Percentiles rank a stretch among this genome's conserved stretches.
These are phyloP conservation scores for Bombus pascuorum DNA, from an alignment of 1,140 invertebrate genomes.

Conservation along the genomic window DNA sequence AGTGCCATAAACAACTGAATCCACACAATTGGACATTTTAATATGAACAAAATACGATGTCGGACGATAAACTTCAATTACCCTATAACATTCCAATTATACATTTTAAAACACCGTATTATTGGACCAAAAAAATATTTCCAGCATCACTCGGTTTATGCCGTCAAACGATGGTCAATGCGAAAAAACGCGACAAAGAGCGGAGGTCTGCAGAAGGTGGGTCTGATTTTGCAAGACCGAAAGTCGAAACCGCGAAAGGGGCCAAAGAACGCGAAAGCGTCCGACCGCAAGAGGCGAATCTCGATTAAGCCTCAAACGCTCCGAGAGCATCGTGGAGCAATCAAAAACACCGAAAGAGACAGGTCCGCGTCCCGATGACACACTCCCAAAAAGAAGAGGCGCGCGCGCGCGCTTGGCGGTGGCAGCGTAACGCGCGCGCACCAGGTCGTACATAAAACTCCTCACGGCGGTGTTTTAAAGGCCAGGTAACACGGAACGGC, in stretches of 20 bases:
- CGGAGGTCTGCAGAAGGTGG: not conserved
- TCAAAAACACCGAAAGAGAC: slow-evolving; percentile 32
- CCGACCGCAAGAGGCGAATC: slow-evolving; percentile 34
- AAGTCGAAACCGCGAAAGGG: slow-evolving; percentile 16
- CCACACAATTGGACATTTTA: not conserved
- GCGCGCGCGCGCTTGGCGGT: too few relatives aligned
- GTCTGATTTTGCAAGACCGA: slow-evolving; percentile 13
- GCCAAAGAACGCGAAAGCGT: slow-evolving; percentile 36
- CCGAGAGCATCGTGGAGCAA: not conserved
- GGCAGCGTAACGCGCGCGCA: not conserved
- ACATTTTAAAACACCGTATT: not conserved
- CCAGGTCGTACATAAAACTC: slow-evolving; percentile 3
- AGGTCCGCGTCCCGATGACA: slow-evolving; percentile 29
- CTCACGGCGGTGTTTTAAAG: slow-evolving; percentile 15
- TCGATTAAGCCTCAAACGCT: slow-evolving; percentile 24
- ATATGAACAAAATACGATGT: not conserved
- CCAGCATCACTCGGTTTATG: not conserved
- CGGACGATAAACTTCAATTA: not conserved
- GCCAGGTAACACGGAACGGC: slow-evolving; percentile 21
- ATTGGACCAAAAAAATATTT: not conserved
- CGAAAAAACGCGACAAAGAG: not conserved
- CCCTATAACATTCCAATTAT: not conserved
- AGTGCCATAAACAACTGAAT: not conserved
- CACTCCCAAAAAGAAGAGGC: slow-evolving; percentile 27
- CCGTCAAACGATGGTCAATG: not conserved